Evolutionary conservation across 35 echinoderm and acorn worm species (phyloP).

Genomic region (Patiria miniata): DNA sequence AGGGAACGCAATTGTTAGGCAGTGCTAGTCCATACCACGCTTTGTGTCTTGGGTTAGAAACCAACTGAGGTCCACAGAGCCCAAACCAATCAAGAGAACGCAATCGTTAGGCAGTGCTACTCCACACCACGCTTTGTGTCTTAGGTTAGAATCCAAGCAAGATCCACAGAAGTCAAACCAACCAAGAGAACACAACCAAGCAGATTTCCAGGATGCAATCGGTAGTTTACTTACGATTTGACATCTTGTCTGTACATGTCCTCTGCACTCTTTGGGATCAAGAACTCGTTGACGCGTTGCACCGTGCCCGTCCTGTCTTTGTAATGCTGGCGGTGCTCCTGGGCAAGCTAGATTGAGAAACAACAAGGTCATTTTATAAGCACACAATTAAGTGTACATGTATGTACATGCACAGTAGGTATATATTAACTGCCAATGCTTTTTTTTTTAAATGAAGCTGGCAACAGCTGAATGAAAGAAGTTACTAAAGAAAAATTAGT

Average conservation of each 20-base stretch:
- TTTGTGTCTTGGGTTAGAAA: neutral
- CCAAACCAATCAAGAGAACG: neutral
- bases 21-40: no score
- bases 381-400: no score
- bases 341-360: constrained; percentile 71
- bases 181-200: neutral
- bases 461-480: no score
- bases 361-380: neutral
- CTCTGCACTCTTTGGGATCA: constrained; percentile 86
- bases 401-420: no score
- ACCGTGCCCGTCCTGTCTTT: constrained; percentile 95
- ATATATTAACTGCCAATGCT: no score
- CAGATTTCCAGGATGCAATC: neutral
- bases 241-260: constrained; percentile 82
- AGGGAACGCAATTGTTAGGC: neutral
- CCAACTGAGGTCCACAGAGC: neutral
- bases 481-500: no score
- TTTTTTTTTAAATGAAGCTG: no score
- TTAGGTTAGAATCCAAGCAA: neutral
- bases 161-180: neutral
- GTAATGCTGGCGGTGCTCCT: constrained; percentile 93
- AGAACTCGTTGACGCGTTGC: constrained; percentile 78
- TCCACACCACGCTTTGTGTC: neutral
- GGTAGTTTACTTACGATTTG: constrained; percentile 74
- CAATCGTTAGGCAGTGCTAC: neutral